A percentile compares a stretch with the other conserved stretches of the same genome.
These are phyloP conservation scores for Xylocopa sonorina DNA, from an alignment of 1,140 invertebrate species.

Conservation along the genomic window DNA sequence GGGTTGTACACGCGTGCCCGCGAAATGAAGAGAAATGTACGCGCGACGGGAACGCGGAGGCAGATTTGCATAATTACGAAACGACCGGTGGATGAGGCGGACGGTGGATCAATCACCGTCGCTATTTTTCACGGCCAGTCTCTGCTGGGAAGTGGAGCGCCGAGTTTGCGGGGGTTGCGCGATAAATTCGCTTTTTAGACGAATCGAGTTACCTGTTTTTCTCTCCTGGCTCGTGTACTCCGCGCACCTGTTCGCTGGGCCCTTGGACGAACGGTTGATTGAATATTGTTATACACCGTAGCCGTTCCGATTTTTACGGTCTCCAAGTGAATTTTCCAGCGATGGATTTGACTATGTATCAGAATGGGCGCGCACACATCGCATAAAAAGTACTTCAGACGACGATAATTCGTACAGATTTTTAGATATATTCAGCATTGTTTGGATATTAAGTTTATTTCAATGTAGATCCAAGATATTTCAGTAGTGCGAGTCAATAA, in stretches of 20 bases:
- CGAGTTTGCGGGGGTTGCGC: conserved; percentile 42
- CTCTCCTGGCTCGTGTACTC: not conserved
- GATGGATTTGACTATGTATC: no score
- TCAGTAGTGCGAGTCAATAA: no score
- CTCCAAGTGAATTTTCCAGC: no score
- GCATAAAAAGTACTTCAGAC: no score
- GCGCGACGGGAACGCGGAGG: conserved; percentile 29
- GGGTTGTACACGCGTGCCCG: conserved; percentile 17
- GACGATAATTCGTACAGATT: no score
- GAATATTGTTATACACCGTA: no score
- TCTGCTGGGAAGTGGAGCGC: conserved; percentile 46
- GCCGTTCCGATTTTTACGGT: no score
- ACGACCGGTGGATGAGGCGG: conserved; percentile 45
- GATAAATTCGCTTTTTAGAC: conserved; percentile 37
- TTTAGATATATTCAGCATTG: no score
- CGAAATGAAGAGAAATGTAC: conserved; percentile 45
- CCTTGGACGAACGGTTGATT: not conserved
- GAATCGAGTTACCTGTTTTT: not conserved
- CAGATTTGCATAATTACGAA: conserved; percentile 73
- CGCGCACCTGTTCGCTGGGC: not conserved
- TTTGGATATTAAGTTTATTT: no score
- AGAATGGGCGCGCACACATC: no score
- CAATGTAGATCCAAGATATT: no score
- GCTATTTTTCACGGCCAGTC: conserved; percentile 61
- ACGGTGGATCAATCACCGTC: conserved; percentile 69